Evolutionary conservation across 2,113 vertebrate species (phyloP).

Genomic region (Micromys minutus): DNA sequence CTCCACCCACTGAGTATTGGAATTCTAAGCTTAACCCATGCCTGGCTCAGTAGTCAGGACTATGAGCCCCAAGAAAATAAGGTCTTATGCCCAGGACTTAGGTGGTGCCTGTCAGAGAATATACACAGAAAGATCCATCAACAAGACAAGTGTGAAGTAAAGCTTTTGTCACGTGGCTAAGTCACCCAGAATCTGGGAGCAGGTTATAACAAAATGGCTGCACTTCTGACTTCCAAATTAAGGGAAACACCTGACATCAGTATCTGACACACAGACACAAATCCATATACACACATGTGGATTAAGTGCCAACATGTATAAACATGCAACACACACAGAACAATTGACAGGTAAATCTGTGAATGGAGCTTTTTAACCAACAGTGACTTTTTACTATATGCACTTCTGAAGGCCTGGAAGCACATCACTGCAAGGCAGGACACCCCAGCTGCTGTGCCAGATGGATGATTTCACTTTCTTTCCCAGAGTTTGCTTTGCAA

Average conservation of each 20-base stretch:
- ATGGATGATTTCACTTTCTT: background rate
- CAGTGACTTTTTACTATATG: background rate
- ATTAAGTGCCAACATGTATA: background rate
- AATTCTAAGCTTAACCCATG: background rate
- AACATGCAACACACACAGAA: background rate
- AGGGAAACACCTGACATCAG: background rate
- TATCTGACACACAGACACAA: background rate
- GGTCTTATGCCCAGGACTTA: background rate
- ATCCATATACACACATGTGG: background rate
- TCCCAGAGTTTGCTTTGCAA: background rate
- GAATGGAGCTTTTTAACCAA: background rate
- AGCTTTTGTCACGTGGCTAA: background rate
- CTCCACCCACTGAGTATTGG: background rate
- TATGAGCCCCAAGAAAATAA: background rate
- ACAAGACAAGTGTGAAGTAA: background rate
- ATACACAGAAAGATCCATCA: background rate
- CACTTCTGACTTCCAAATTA: background rate
- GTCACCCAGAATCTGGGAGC: rapidly evolving
- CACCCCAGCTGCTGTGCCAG: background rate
- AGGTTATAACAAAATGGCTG: background rate
- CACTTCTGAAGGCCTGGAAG: background rate
- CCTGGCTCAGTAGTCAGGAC: background rate
- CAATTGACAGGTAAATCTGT: background rate
- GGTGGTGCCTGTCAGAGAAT: background rate
- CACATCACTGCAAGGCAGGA: background rate